Conservation (phyloP, 2,113 vertebrate species). For the Misgurnus anguillicaudatus region DNA sequence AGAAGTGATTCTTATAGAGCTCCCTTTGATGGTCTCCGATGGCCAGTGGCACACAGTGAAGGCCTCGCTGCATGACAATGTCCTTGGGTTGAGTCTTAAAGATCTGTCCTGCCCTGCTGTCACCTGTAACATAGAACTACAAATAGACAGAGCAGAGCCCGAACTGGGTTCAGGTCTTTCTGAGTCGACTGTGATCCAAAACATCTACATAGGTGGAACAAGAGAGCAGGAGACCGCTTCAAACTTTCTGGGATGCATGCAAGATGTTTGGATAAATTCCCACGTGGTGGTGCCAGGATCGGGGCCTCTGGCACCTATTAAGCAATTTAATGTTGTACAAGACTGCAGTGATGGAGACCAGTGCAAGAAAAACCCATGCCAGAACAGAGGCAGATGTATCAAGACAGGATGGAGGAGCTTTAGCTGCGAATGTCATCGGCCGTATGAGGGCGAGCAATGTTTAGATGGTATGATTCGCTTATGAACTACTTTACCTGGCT, state of each 20-base stretch:
- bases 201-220: slow-evolving; percentile 77
- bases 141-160: slow-evolving; percentile 29
- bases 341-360: slow-evolving; percentile 81
- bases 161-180: slow-evolving; percentile 65
- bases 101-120: slow-evolving; percentile 73
- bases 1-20: slow-evolving; percentile 65
- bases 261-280: slow-evolving; percentile 81
- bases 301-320: slow-evolving; percentile 50
- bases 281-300: slow-evolving; percentile 69
- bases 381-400: slow-evolving; percentile 82
- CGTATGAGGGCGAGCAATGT: slow-evolving; percentile 77
- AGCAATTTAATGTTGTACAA: slow-evolving; percentile 72
- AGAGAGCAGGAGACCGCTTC: slow-evolving; percentile 58
- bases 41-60: slow-evolving; percentile 84
- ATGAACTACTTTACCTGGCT: too few species aligned
- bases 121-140: slow-evolving; percentile 58
- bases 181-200: slow-evolving; percentile 50
- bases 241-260: slow-evolving; percentile 88
- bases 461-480: slow-evolving; percentile 75
- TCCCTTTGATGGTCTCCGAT: slow-evolving; percentile 76
- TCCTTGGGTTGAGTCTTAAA: slow-evolving; percentile 75
- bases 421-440: slow-evolving; percentile 84
- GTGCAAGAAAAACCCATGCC: slow-evolving; percentile 83
- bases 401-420: slow-evolving; percentile 82
- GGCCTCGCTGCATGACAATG: slow-evolving; percentile 71